Evolutionary conservation across 37 sponge, comb jelly and placozoan genomes (phyloP).

Genomic region (Chondrilla cf. caribensis): DNA sequence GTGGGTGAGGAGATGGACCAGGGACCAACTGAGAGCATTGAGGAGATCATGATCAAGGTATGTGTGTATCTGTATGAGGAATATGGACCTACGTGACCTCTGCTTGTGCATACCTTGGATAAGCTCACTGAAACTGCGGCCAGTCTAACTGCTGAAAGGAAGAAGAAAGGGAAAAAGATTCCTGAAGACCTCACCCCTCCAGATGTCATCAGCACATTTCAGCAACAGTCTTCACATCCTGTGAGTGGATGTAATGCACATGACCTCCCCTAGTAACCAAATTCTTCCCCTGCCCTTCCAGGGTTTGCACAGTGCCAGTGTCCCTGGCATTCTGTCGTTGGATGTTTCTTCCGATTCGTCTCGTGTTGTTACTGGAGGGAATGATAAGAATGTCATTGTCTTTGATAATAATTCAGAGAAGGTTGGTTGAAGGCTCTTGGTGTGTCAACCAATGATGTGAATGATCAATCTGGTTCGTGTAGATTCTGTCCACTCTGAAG

Average conservation of each 20-base stretch:
- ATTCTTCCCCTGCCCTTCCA: neutral
- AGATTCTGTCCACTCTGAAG: constrained; percentile 84
- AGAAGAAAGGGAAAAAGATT: constrained; percentile 96
- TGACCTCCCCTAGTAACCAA: neutral
- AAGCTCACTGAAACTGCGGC: constrained; percentile 93
- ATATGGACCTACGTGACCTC: too few relatives aligned
- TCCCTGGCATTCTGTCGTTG: constrained; percentile 91
- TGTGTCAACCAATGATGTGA: too few relatives aligned
- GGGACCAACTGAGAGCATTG: constrained; percentile 67
- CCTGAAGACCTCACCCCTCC: constrained; percentile 86
- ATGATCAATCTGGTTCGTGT: too few relatives aligned
- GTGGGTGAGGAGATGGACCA: neutral
- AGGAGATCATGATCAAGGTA: constrained; percentile 72
- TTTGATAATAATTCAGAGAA: constrained; percentile 83
- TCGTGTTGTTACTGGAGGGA: constrained; percentile 90
- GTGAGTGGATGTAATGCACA: constrained; percentile 27
- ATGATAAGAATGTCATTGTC: constrained; percentile 93
- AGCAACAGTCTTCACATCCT: constrained; percentile 86
- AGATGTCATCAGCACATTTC: constrained; percentile 72
- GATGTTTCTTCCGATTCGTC: constrained; percentile 81
- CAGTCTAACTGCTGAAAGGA: constrained; percentile 89
- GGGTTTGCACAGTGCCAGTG: constrained; percentile 96
- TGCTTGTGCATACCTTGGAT: too few relatives aligned
- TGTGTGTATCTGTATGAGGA: too few relatives aligned
- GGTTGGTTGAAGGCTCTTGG: too few relatives aligned